Evolutionary conservation across 2,888 invertebrate species (phyloP), one percentile per base, ranked within the genome.

Genomic region (Tetragonula carbonaria): DNA sequence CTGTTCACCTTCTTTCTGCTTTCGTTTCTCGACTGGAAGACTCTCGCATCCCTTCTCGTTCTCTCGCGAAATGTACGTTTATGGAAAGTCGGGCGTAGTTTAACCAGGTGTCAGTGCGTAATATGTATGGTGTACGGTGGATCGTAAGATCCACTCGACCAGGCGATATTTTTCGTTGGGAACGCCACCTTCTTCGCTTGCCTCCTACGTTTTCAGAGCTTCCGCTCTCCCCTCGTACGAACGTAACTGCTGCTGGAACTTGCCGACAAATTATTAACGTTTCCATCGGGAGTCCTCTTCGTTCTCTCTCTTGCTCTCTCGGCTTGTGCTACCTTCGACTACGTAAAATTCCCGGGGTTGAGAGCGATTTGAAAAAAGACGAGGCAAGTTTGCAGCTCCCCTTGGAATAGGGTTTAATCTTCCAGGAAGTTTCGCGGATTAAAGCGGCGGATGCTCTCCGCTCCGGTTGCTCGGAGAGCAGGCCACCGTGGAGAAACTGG

Each of bases 291-390:
- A 38, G 14, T 66, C 45, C 57, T 57, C n/a, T 57, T 13, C 23
- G 14, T 67, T 51, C 51, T 51, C 28, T 51, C 63, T 0, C 59
- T 16, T 21, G 2, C 18, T 13, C 6, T 21, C 63, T 18, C 18
- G 18, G 63, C 33, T 38, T 33, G 28, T 28, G 21, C 38, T 62
- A 13, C 6, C 74, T 77, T 84, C 82, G 80, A 70, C 88, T 82
- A 77, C 80, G 84, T 82, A 82, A 88, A 88, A 88, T 88, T 82
- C 72, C 76, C 38, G 65, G 74, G 76, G 79, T 84, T 82, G 88
- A 88, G 79, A 84, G 84, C 88, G 88, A 88, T 88, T 88, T 84
- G 45, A 84, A 88, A 88, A 62, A 86, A 84, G 86, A 80, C 77
- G 82, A 84, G 45, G 45, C 80, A 79, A 84, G 86, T 86, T 86